Conservation (phyloP, 2,797 vertebrate species). For the Trichosurus vulpecula region DNA sequence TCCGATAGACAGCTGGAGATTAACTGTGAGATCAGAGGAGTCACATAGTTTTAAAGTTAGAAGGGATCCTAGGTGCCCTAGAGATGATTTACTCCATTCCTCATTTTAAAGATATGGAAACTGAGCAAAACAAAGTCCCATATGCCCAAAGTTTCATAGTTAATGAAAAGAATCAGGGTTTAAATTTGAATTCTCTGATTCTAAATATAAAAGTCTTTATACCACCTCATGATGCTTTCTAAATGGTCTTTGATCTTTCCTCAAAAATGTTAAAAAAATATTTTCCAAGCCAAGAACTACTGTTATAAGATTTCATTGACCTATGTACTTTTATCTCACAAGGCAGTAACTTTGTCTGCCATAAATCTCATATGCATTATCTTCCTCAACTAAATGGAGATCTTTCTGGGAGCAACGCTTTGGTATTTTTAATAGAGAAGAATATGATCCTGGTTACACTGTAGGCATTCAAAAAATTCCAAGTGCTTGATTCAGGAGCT, state of each 20-base stretch:
- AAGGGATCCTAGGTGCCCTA: not conserved
- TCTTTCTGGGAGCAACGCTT: not conserved
- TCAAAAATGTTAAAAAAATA: not conserved
- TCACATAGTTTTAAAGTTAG: not conserved
- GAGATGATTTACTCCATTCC: not conserved
- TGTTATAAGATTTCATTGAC: not conserved
- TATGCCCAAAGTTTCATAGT: not conserved
- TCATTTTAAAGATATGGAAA: not conserved
- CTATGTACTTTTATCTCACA: not conserved
- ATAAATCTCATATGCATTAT: not conserved
- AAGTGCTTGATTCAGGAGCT: not conserved
- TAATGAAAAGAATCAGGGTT: not conserved
- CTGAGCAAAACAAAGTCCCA: too few relatives aligned
- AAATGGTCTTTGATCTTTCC: not conserved
- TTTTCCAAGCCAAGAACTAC: not conserved
- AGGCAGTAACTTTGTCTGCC: not conserved
- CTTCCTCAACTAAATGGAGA: constrained; percentile 1
- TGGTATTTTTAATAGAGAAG: not conserved
- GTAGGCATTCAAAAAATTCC: not conserved
- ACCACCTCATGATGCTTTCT: not conserved
- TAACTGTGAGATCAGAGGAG: not conserved
- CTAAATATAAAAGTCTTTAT: constrained; percentile 18
- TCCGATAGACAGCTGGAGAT: not conserved
- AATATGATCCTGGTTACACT: not conserved
- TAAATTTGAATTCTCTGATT: not conserved